Conservation (phyloP, 2,888 invertebrate species). For the Tillus elongatus region DNA sequence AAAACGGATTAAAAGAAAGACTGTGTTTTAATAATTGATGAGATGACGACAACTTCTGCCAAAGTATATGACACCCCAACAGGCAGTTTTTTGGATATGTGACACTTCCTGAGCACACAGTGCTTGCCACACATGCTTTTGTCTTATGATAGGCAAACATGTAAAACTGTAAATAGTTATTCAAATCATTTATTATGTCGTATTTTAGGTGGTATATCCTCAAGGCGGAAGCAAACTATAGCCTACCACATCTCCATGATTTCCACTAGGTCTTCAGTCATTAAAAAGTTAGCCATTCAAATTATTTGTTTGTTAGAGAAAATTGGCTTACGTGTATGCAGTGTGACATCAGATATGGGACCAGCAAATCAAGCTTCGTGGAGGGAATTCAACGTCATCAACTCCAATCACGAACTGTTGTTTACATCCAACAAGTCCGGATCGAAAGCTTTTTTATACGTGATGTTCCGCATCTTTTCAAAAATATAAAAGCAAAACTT, state of each 20-base stretch:
- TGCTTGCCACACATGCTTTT: constrained; percentile 14
- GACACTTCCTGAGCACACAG: constrained; percentile 14
- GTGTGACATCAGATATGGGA: constrained; percentile 23
- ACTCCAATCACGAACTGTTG: constrained; percentile 11
- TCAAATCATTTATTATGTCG: not conserved
- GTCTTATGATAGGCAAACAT: constrained; percentile 15
- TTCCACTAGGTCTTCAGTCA: not conserved
- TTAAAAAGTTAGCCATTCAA: constrained; percentile 5
- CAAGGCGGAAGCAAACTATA: constrained; percentile 15
- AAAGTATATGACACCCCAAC: constrained; percentile 11
- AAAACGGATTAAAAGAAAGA: constrained; percentile 12
- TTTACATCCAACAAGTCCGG: constrained; percentile 17
- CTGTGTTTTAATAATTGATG: constrained; percentile 13
- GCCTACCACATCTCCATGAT: constrained; percentile 13
- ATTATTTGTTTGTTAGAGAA: constrained; percentile 6
- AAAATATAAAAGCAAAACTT: constrained; percentile 11
- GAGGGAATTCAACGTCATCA: constrained; percentile 15
- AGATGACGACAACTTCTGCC: constrained; percentile 15
- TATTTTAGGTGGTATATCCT: constrained; percentile 9
- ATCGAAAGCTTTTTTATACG: constrained; percentile 15
- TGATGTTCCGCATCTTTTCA: constrained; percentile 17
- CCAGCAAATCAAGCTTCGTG: constrained; percentile 21
- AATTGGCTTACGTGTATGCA: constrained; percentile 8
- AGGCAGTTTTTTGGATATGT: constrained; percentile 13
- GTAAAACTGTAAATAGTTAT: not conserved